These are phyloP conservation scores for Lepidurus packardi DNA, from an alignment of 1,140 invertebrate genomes.

Conservation along the genomic window DNA sequence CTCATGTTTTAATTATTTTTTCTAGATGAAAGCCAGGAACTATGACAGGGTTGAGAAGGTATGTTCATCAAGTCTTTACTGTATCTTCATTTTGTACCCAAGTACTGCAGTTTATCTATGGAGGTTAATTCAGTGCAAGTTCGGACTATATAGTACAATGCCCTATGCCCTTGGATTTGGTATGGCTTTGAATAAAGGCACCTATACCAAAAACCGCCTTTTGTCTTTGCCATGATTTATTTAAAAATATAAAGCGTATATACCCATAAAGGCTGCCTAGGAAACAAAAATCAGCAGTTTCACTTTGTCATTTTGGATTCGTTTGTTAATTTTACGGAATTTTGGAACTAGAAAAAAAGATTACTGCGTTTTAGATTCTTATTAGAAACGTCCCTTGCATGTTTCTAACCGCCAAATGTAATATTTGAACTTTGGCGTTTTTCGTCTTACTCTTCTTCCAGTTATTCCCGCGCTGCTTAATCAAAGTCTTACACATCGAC, in stretches of 20 bases:
- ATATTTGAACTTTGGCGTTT: background rate
- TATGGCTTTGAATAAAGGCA: conserved; percentile 24
- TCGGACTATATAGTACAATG: background rate
- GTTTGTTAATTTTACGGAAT: no score
- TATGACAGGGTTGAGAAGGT: conserved; percentile 98
- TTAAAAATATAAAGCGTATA: background rate
- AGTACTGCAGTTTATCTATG: conserved; percentile 26
- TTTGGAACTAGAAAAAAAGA: background rate
- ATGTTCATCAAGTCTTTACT: conserved; percentile 49
- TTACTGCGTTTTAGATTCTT: background rate
- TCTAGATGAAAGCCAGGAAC: conserved; percentile 87
- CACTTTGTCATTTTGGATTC: no score
- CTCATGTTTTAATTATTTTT: conserved; percentile 40
- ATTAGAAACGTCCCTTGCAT: background rate
- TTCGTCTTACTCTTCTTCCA: conserved; percentile 47
- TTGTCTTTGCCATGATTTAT: background rate
- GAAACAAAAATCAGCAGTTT: background rate
- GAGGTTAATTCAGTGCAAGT: conserved; percentile 7
- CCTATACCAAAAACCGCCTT: conserved; percentile 21
- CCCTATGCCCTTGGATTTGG: background rate
- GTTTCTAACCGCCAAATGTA: background rate
- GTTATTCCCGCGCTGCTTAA: conserved; percentile 95
- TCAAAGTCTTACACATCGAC: conserved; percentile 98
- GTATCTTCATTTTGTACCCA: conserved; percentile 26
- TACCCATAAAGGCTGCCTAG: background rate